Conservation (phyloP, 2,888 invertebrate species). For the Pasiphila rectangulata region DNA sequence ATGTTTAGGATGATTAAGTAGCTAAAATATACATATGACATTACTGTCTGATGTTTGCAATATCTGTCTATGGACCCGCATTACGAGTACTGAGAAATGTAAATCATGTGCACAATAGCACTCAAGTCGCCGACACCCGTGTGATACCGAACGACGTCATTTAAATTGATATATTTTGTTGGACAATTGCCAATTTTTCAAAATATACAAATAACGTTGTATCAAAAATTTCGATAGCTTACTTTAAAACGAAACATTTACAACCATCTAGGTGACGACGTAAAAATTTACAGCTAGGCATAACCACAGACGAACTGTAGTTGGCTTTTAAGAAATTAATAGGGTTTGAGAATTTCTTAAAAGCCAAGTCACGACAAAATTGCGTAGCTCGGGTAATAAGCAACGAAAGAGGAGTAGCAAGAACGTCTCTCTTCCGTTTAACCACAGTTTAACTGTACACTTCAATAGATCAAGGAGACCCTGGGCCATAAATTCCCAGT, state of each 20-base stretch:
- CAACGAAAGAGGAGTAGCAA: no score
- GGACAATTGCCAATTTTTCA: constrained; percentile 63
- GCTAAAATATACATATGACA: constrained; percentile 17
- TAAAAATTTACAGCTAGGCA: neutral
- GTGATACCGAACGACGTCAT: constrained; percentile 55
- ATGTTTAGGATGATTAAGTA: constrained; percentile 11
- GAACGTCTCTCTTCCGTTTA: no score
- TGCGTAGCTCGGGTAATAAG: no score
- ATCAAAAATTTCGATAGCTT: constrained; percentile 16
- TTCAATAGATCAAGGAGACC: neutral
- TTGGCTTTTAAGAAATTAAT: constrained; percentile 13
- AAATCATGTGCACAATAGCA: constrained; percentile 64
- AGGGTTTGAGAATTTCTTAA: constrained; percentile 18
- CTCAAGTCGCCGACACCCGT: constrained; percentile 56
- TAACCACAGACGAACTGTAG: constrained; percentile 1
- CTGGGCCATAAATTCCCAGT: neutral
- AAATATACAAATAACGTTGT: constrained; percentile 45
- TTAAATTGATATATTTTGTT: constrained; percentile 60
- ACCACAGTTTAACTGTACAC: neutral
- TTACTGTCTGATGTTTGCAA: constrained; percentile 19
- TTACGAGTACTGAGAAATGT: constrained; percentile 55
- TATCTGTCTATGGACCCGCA: constrained; percentile 31
- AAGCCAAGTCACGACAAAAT: constrained; percentile 24
- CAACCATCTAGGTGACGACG: no score
- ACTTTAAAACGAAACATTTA: constrained; percentile 2